These are phyloP conservation scores for Thalpophila matura DNA, from an alignment of 2,888 invertebrate genomes.

Conservation along the genomic window DNA sequence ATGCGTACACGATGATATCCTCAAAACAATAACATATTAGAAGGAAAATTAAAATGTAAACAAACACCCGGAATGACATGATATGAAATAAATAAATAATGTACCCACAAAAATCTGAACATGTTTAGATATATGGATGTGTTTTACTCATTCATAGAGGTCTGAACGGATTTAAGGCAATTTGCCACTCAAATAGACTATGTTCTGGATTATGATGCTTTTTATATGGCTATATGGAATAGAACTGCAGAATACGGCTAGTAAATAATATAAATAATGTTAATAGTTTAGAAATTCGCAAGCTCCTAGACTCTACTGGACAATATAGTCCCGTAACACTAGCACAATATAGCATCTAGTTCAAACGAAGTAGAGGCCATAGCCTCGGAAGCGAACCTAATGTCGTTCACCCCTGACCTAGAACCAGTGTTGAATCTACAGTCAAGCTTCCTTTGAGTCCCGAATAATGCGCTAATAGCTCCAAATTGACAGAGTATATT, in stretches of 20 bases:
- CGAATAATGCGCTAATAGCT: conserved; percentile 45
- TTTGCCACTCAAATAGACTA: too few relatives aligned
- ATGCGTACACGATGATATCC: neutral
- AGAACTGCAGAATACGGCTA: too few relatives aligned
- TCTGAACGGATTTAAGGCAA: too few relatives aligned
- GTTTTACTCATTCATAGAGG: too few relatives aligned
- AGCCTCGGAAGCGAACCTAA: conserved; percentile 22
- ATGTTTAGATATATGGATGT: too few relatives aligned
- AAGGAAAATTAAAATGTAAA: neutral
- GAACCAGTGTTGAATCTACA: conserved; percentile 28
- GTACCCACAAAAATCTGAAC: too few relatives aligned
- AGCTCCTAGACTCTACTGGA: too few relatives aligned
- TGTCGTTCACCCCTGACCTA: conserved; percentile 50
- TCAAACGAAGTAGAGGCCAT: neutral
- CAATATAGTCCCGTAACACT: neutral
- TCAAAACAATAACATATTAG: neutral
- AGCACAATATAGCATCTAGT: conserved; percentile 12
- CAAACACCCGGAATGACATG: neutral
- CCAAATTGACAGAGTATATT: conserved; percentile 30
- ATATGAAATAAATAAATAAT: neutral
- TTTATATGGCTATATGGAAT: too few relatives aligned
- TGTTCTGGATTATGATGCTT: too few relatives aligned
- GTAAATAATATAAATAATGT: too few relatives aligned
- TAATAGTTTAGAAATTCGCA: neutral
- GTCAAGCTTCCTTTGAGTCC: conserved; percentile 34